Evolutionary conservation across 2,113 vertebrate species (phyloP), one percentile per base, ranked within the genome.

Genomic region (Argyrosomus japonicus): DNA sequence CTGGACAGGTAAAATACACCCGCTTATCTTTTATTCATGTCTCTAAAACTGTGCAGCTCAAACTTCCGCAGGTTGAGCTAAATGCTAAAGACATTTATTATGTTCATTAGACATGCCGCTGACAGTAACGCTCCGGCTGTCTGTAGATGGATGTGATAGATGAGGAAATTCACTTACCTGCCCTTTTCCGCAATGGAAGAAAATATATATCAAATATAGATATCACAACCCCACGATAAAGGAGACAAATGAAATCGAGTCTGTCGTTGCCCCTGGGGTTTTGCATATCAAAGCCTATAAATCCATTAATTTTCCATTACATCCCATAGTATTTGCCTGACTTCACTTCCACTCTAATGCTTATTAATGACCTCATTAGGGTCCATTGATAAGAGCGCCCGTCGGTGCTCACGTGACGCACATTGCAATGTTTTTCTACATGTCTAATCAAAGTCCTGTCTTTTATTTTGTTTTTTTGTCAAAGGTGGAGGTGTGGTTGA

Each of bases 401-500:
- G 2, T 58, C 0, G 9, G 29, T 56, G 78, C 70, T 72, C 53
- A 70, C 14, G 79, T 86, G 67, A 81, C n/a, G 40, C 53, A 79
- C 68, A 53, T 53, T 8, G 14, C 45, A 74, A 76, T 82, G 77
- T 51, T 71, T 68, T 54, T 18, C 5, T 6, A 4, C 50, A 21
- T 88, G 57, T 87, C 25, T 69, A 51, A 81, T 80, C 32, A 65
- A 1, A 4, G 48, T 2, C 53, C 19, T 17, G 18, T 58, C 58
- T 58, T 54, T 6, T 48, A 32, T 51, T 45, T 29, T 64, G 6
- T 51, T 23, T 65, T 54, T 56, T 14, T 15, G 18, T 23, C 29
- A 43, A 29, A 99, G 98, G 98, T 98, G 13, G 98, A 99, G 90
- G 84, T 89, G 36, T 99, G 98, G 98, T 82, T 99, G 82, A 97